These are phyloP conservation scores for Zeuzera pyrina DNA, from an alignment of 2,888 invertebrate genomes.

Conservation along the genomic window DNA sequence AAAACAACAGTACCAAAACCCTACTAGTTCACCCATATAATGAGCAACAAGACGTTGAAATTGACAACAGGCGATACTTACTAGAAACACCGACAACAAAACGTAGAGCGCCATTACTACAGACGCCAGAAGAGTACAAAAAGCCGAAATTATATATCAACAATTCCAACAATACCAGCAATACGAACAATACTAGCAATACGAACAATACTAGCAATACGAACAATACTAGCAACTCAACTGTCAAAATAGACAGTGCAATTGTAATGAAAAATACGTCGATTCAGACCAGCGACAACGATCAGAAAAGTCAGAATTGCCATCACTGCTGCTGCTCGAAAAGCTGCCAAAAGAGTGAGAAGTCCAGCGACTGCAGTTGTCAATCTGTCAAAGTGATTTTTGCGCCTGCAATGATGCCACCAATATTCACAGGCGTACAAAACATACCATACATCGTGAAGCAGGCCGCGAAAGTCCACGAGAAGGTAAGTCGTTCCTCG, in stretches of 20 bases:
- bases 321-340: constrained; percentile 13
- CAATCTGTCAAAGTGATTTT: constrained; percentile 51
- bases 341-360: constrained; percentile 4
- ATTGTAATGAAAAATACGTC: no score
- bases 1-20: constrained; percentile 32
- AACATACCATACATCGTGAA: constrained; percentile 50
- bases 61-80: constrained; percentile 37
- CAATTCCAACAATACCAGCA: neutral
- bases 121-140: constrained; percentile 45
- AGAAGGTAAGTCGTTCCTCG: constrained; percentile 44
- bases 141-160: constrained; percentile 39
- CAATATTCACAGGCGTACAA: constrained; percentile 42
- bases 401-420: constrained; percentile 58
- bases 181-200: neutral
- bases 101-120: constrained; percentile 42
- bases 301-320: neutral
- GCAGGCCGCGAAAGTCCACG: constrained; percentile 28
- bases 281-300: neutral
- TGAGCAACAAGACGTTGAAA: neutral
- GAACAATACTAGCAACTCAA: no score
- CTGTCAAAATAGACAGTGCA: no score
- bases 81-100: constrained; percentile 56
- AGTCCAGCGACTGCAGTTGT: constrained; percentile 25
- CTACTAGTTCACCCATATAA: constrained; percentile 47
- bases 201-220: neutral